A percentile compares a stretch with the other conserved stretches of the same genome.
These are phyloP conservation scores for Clinocottus analis DNA, from an alignment of 2,113 vertebrate genomes.

Conservation along the genomic window DNA sequence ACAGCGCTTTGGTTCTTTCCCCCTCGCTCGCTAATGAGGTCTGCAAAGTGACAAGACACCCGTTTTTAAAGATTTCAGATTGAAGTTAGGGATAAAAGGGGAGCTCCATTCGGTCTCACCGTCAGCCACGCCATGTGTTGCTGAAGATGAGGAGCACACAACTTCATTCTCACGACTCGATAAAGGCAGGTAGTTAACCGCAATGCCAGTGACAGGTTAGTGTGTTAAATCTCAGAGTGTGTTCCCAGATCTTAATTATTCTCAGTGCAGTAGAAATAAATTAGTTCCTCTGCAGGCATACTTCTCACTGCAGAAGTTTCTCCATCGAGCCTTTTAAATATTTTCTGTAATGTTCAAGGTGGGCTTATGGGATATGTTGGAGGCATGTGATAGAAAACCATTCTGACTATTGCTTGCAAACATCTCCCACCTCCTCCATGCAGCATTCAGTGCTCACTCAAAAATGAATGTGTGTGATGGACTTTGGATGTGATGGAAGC, in stretches of 20 bases:
- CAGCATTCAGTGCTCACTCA: conserved; percentile 17
- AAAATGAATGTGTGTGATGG: conserved; percentile 24
- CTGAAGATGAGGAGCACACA: background rate
- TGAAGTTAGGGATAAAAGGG: conserved; percentile 19
- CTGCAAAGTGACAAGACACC: conserved; percentile 27
- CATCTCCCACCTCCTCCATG: no score
- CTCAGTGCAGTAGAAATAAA: conserved; percentile 2
- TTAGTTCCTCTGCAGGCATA: background rate
- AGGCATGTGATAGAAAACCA: no score
- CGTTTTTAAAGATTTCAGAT: conserved; percentile 37
- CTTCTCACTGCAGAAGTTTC: conserved; percentile 16
- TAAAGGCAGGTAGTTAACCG: conserved; percentile 8
- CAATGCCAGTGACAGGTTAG: conserved; percentile 9
- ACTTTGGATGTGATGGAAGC: no score
- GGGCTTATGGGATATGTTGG: background rate
- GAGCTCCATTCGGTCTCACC: conserved; percentile 4
- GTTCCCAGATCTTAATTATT: conserved; percentile 25
- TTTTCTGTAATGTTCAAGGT: background rate
- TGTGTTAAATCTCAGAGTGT: conserved; percentile 9
- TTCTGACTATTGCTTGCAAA: no score
- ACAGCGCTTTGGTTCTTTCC: conserved; percentile 39
- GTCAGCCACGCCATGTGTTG: conserved; percentile 5
- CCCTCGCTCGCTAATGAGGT: conserved; percentile 52
- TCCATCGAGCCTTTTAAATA: conserved; percentile 5
- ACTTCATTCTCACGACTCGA: no score